phyloP scores from a whole-genome alignment of 1,140 invertebrate species.

The Drosophila athabasca region DNA sequence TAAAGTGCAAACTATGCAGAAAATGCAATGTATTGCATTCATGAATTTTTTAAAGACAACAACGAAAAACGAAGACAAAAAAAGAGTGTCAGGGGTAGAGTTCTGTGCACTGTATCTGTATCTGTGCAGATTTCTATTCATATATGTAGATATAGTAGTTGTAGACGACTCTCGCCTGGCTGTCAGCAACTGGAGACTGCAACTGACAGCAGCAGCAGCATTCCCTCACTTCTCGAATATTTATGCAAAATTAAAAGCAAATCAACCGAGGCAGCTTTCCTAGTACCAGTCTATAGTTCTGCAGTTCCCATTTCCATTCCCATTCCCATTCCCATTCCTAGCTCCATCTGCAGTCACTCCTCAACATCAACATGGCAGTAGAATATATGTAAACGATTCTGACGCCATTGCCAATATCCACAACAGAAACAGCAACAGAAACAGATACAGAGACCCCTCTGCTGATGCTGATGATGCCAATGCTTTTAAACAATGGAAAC shows the following conservation, averaged over 20 bases:
- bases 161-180: conserved; percentile 34
- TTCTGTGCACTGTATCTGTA: not conserved
- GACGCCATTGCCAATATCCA: conserved; percentile 54
- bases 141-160: conserved; percentile 56
- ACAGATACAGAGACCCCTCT: not conserved
- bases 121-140: conserved; percentile 44
- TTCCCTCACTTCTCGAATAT: conserved; percentile 52
- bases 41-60: conserved; percentile 69
- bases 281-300: not conserved
- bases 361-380: conserved; percentile 4
- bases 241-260: conserved; percentile 79
- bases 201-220: conserved; percentile 49
- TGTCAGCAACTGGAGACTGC: conserved; percentile 57
- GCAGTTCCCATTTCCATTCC: conserved; percentile 20
- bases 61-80: conserved; percentile 33
- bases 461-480: conserved; percentile 6
- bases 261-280: conserved; percentile 70
- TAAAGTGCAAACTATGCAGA: conserved; percentile 67
- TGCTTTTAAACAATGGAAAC: conserved; percentile 56
- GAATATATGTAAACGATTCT: conserved; percentile 63
- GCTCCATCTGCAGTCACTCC: conserved; percentile 47
- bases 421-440: conserved; percentile 22
- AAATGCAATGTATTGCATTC: conserved; percentile 49
- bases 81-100: conserved; percentile 46
- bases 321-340: conserved; percentile 29